Conservation (phyloP, 1,140 invertebrate species). For the Cephus cinctus region DNA sequence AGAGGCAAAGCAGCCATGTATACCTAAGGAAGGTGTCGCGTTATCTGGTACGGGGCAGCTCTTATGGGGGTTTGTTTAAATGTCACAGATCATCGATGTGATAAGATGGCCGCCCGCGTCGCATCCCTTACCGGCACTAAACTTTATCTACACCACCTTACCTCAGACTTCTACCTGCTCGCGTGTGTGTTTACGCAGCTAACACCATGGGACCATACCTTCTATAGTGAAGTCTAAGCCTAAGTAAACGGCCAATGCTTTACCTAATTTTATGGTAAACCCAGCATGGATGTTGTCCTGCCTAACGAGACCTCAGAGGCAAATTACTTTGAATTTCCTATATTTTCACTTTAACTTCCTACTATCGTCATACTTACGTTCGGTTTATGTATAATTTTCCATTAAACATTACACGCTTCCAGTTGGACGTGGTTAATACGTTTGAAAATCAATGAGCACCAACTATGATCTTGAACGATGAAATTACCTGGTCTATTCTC, state of each 20-base stretch:
- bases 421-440: too few species aligned
- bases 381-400: too few species aligned
- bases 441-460: too few species aligned
- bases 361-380: too few species aligned
- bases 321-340: not conserved
- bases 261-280: conserved; percentile 24
- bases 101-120: conserved; percentile 42
- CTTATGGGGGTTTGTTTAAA: conserved; percentile 30
- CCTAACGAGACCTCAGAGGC: too few species aligned
- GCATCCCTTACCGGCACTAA: conserved; percentile 39
- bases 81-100: conserved; percentile 44
- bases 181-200: conserved; percentile 30
- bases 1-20: too few species aligned
- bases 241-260: conserved; percentile 27
- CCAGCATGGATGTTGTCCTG: too few species aligned
- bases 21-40: conserved; percentile 29
- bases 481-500: too few species aligned
- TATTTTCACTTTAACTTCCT: not conserved
- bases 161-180: conserved; percentile 34
- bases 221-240: conserved; percentile 17
- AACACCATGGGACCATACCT: conserved; percentile 26
- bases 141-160: conserved; percentile 40
- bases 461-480: too few species aligned
- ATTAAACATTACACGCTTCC: too few species aligned
- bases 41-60: conserved; percentile 27